Evolutionary conservation across 2,113 vertebrate species (phyloP).

Genomic region (Tonatia bakeri): DNA sequence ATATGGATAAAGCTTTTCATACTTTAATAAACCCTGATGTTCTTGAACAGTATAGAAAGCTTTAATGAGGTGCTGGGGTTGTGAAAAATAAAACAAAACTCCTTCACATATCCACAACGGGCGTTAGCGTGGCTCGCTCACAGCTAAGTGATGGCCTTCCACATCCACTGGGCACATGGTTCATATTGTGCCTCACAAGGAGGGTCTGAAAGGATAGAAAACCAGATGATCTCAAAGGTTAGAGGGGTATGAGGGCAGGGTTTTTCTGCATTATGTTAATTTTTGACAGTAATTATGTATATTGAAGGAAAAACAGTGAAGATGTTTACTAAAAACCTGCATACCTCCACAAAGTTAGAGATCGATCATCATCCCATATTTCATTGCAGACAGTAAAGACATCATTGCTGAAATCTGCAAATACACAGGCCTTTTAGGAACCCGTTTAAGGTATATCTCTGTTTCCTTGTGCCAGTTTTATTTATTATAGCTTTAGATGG

Average conservation of each 20-base stretch:
- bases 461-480: neutral
- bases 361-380: neutral
- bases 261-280: neutral
- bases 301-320: neutral
- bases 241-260: neutral
- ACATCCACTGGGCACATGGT: neutral
- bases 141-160: neutral
- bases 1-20: neutral
- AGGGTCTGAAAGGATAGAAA: neutral
- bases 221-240: neutral
- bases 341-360: neutral
- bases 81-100: neutral
- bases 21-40: neutral
- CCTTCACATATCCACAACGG: neutral
- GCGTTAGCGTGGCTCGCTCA: neutral
- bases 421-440: neutral
- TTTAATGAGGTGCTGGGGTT: neutral
- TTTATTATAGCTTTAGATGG: neutral
- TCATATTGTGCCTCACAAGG: neutral
- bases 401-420: neutral
- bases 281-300: neutral
- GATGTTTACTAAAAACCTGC: neutral
- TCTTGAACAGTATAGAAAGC: neutral
- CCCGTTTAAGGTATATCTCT: neutral
- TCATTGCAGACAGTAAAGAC: neutral